These are phyloP conservation scores for Ellobium chinense DNA, from an alignment of 2,888 invertebrate genomes.

Conservation along the genomic window DNA sequence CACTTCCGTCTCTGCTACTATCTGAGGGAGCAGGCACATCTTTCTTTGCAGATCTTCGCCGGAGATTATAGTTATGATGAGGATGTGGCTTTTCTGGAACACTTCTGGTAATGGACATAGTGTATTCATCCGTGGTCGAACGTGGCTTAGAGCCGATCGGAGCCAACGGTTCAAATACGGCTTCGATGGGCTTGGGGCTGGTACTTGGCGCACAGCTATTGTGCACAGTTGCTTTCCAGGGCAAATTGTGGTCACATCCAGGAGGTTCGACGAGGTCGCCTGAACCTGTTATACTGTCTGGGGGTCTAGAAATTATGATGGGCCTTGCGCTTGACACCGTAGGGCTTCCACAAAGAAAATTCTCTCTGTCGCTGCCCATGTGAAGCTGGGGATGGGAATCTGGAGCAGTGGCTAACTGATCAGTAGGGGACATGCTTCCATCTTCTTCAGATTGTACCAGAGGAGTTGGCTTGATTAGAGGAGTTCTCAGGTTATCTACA, in stretches of 20 bases:
- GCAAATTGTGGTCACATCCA: background rate
- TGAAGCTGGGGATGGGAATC: background rate
- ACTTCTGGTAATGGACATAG: background rate
- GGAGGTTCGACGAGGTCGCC: background rate
- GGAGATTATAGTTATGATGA: background rate
- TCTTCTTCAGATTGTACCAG: background rate
- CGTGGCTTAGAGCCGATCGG: slow-evolving; percentile 21
- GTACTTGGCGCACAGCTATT: background rate
- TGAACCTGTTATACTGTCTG: background rate
- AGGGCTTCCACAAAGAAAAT: background rate
- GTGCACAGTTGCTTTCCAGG: background rate
- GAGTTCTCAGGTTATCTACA: slow-evolving; percentile 30
- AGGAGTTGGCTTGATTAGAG: slow-evolving; percentile 26
- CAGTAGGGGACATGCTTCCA: background rate
- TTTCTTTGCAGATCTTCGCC: background rate
- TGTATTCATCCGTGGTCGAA: background rate
- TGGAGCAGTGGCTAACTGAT: background rate
- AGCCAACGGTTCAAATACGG: background rate
- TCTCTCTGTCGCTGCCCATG: background rate
- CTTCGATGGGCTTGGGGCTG: background rate
- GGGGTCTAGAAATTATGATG: too few species aligned
- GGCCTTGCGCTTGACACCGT: too few species aligned
- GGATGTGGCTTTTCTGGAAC: background rate
- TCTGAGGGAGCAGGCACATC: background rate
- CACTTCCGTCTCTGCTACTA: background rate